phyloP scores from a whole-genome alignment of 1,140 invertebrate genomes.

The Muscidifurax raptorellus region DNA sequence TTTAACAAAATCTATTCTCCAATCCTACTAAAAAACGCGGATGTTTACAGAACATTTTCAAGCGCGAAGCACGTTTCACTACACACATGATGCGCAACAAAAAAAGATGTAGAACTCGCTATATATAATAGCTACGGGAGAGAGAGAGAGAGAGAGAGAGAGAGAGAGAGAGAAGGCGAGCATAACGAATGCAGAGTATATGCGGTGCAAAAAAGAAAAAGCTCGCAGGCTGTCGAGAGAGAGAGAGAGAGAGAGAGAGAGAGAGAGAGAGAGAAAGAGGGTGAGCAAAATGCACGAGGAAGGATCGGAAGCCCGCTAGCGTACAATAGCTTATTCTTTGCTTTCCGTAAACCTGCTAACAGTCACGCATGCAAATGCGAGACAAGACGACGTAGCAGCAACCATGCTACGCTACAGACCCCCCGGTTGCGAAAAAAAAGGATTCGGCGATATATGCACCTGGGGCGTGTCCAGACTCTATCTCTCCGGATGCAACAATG shows the following conservation, averaged over 20 bases:
- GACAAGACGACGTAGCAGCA: neutral
- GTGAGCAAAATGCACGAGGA: neutral
- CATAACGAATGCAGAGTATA: neutral
- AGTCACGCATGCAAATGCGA: constrained; percentile 13
- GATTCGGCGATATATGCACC: neutral
- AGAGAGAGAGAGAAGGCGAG: neutral
- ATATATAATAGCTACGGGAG: neutral
- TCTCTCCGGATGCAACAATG: neutral
- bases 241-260: neutral
- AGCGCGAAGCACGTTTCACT: neutral
- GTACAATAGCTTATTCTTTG: constrained; percentile 18
- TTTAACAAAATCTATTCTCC: neutral
- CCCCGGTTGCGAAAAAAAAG: neutral
- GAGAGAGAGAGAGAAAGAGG: neutral
- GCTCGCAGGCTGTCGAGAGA: neutral
- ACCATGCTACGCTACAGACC: neutral
- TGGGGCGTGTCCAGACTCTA: neutral
- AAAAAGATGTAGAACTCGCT: neutral
- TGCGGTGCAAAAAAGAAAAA: neutral
- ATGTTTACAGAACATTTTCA: no score
- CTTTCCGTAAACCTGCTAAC: constrained; percentile 15
- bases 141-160: no score
- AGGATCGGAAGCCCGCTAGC: constrained; percentile 2
- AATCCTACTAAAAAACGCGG: no score
- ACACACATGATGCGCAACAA: neutral